These are phyloP conservation scores for Belgica antarctica DNA, from an alignment of 2,888 invertebrate genomes.

Conservation along the genomic window DNA sequence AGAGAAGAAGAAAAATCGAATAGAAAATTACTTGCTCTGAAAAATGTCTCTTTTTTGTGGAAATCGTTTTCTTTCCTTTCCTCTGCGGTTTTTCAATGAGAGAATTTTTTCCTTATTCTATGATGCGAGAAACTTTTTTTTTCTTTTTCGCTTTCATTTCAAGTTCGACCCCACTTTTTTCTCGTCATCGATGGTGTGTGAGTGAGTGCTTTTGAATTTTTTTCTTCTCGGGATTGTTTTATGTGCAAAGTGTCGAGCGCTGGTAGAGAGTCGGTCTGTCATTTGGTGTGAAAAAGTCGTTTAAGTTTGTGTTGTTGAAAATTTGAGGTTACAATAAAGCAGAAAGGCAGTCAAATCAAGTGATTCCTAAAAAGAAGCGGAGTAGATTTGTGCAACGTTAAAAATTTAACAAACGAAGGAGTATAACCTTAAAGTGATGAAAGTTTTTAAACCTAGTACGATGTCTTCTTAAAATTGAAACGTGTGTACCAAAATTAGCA, in stretches of 20 bases:
- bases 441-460: too few species aligned
- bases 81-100: constrained; percentile 43
- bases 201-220: constrained; percentile 45
- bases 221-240: constrained; percentile 26
- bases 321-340: too few species aligned
- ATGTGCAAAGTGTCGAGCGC: neutral
- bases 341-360: too few species aligned
- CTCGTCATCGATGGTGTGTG: constrained; percentile 44
- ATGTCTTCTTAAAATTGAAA: too few species aligned
- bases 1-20: constrained; percentile 37
- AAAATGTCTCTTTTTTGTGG: constrained; percentile 41
- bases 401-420: too few species aligned
- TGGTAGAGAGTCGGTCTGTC: neutral
- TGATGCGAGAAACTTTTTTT: constrained; percentile 43
- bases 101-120: constrained; percentile 44
- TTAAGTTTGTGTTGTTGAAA: too few species aligned
- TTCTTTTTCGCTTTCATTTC: constrained; percentile 49
- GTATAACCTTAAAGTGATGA: too few species aligned
- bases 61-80: constrained; percentile 14
- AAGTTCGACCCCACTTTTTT: constrained; percentile 49
- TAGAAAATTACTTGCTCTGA: constrained; percentile 13
- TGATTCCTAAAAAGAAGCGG: too few species aligned
- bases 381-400: too few species aligned
- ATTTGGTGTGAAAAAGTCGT: too few species aligned
- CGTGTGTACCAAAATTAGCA: too few species aligned